Evolutionary conservation across 2,113 vertebrate genomes (phyloP).

Genomic region (Lepidothrix coronata): DNA sequence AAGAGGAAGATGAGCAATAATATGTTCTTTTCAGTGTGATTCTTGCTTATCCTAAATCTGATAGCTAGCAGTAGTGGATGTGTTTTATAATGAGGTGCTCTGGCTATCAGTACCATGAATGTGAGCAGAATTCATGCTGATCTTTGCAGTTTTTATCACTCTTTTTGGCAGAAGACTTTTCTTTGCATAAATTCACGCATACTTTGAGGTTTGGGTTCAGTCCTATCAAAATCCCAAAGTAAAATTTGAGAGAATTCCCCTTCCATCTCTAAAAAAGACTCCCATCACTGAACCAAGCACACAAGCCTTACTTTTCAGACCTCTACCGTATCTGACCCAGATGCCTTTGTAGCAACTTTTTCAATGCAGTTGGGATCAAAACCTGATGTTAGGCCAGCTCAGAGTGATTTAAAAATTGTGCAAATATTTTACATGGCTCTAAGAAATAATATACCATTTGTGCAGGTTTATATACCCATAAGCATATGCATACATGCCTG

Average conservation of each 20-base stretch:
- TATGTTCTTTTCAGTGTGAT: background rate
- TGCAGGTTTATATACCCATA: background rate
- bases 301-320: background rate
- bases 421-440: slow-evolving; percentile 31
- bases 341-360: background rate
- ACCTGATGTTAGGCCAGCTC: background rate
- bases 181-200: background rate
- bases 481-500: background rate
- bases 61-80: background rate
- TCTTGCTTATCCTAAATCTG: background rate
- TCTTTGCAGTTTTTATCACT: background rate
- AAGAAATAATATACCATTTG: background rate
- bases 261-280: background rate
- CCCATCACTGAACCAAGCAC: background rate
- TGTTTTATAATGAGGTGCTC: background rate
- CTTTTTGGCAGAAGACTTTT: background rate
- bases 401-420: background rate
- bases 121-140: background rate
- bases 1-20: background rate
- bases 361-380: background rate
- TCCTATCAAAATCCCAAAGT: slow-evolving; percentile 12
- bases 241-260: background rate
- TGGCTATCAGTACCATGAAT: background rate
- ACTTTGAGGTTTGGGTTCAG: background rate
- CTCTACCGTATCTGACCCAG: background rate